Conservation (phyloP, 2,113 vertebrate genomes). For the Leucoraja erinaceus region DNA sequence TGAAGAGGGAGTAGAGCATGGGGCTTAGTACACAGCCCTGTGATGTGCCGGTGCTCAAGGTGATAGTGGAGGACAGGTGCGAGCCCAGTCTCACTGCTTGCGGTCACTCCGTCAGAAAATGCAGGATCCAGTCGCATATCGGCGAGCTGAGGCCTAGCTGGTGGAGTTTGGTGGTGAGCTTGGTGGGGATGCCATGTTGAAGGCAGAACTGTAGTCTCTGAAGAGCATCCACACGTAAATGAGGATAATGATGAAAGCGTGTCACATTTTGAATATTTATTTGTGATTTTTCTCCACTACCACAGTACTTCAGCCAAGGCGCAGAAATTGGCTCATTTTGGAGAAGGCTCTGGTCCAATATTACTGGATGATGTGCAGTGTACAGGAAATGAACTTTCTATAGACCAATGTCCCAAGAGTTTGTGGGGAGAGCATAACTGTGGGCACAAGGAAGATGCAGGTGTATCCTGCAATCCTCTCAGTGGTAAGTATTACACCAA, state of each 20-base stretch:
- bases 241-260: neutral
- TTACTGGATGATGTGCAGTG: constrained; percentile 86
- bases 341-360: constrained; percentile 71
- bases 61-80: too few relatives aligned
- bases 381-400: constrained; percentile 84
- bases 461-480: constrained; percentile 78
- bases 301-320: constrained; percentile 79
- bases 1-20: too few relatives aligned
- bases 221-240: too few relatives aligned
- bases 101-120: too few relatives aligned
- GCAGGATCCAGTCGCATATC: too few relatives aligned
- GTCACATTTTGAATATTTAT: neutral
- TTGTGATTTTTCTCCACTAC: constrained; percentile 32
- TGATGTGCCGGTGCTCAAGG: too few relatives aligned
- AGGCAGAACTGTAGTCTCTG: too few relatives aligned
- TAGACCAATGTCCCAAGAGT: constrained; percentile 84
- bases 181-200: too few relatives aligned
- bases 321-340: constrained; percentile 75
- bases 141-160: too few relatives aligned
- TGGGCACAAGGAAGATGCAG: constrained; percentile 86
- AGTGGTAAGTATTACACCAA: constrained; percentile 59
- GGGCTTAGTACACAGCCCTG: too few relatives aligned
- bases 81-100: too few relatives aligned
- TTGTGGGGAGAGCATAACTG: constrained; percentile 89
- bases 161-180: too few relatives aligned